These are phyloP conservation scores for Scaeva pyrastri DNA, from an alignment of 2,888 invertebrate genomes.

Conservation along the genomic window DNA sequence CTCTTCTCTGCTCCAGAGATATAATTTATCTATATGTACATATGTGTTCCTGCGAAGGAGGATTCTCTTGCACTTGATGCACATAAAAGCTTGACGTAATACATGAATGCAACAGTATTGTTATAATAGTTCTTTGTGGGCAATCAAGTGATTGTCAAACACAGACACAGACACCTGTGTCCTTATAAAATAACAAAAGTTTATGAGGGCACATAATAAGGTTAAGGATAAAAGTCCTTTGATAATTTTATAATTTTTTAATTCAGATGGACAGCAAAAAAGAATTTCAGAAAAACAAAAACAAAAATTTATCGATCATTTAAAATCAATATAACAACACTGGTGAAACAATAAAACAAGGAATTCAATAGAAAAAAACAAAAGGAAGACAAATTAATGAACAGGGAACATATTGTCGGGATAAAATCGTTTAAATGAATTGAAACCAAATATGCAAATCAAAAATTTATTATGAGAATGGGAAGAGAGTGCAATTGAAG, in stretches of 20 bases:
- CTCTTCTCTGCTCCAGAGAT: conserved; percentile 1
- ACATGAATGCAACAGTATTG: background rate
- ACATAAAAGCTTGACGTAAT: background rate
- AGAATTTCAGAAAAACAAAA: too few relatives aligned
- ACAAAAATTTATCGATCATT: too few relatives aligned
- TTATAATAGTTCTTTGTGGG: too few relatives aligned
- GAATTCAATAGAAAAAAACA: conserved; percentile 8
- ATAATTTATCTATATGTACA: background rate
- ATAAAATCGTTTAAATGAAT: conserved; percentile 7
- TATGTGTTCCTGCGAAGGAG: background rate
- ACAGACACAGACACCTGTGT: too few relatives aligned
- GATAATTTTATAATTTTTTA: too few relatives aligned
- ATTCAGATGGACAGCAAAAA: too few relatives aligned
- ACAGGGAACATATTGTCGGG: conserved; percentile 59
- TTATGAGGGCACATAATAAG: too few relatives aligned
- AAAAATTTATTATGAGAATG: conserved; percentile 29
- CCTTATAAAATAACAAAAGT: too few relatives aligned
- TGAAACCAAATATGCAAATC: conserved; percentile 40
- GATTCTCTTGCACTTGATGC: conserved; percentile 1
- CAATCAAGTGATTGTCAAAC: too few relatives aligned
- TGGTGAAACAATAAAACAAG: too few relatives aligned
- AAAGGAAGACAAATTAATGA: conserved; percentile 47
- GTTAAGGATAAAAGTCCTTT: too few relatives aligned
- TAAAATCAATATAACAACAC: too few relatives aligned
- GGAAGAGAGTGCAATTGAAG: conserved; percentile 2